These are phyloP conservation scores for Chloroclystis v-ata DNA, from an alignment of 2,888 invertebrate genomes.

Conservation along the genomic window DNA sequence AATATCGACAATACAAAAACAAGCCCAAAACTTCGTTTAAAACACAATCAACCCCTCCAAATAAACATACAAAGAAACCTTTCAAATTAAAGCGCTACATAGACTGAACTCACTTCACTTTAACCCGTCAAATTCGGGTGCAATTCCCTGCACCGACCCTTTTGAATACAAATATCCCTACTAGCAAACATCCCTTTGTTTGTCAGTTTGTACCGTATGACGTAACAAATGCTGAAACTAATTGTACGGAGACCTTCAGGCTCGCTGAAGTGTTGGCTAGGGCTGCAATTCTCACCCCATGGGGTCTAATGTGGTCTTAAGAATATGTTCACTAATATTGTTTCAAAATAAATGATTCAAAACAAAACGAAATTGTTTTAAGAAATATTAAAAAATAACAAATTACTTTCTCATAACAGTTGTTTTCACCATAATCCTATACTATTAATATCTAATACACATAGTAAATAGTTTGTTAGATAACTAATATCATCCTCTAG, in stretches of 20 bases:
- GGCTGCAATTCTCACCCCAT: no score
- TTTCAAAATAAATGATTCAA: no score
- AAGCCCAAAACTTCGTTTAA: no score
- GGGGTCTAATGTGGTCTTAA: no score
- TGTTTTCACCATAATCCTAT: no score
- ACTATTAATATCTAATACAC: no score
- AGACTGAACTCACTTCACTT: background rate
- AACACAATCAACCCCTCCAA: background rate
- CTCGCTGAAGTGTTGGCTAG: background rate
- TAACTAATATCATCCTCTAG: no score
- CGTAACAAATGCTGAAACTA: constrained; percentile 21
- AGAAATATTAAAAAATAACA: background rate
- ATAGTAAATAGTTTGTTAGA: no score
- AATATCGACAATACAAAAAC: no score
- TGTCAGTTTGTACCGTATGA: constrained; percentile 12
- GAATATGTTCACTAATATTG: no score
- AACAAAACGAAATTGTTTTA: background rate
- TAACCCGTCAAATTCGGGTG: constrained; percentile 1
- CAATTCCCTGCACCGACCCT: background rate
- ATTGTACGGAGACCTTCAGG: constrained; percentile 20
- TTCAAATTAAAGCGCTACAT: background rate
- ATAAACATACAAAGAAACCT: background rate
- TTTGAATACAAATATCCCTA: constrained; percentile 1
- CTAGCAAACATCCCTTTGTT: constrained; percentile 7
- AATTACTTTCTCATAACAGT: no score